A percentile compares a stretch with the other conserved stretches of the same genome.
phyloP scores from a whole-genome alignment of 2,113 vertebrate genomes.

The Sphaerodactylus townsendi region DNA sequence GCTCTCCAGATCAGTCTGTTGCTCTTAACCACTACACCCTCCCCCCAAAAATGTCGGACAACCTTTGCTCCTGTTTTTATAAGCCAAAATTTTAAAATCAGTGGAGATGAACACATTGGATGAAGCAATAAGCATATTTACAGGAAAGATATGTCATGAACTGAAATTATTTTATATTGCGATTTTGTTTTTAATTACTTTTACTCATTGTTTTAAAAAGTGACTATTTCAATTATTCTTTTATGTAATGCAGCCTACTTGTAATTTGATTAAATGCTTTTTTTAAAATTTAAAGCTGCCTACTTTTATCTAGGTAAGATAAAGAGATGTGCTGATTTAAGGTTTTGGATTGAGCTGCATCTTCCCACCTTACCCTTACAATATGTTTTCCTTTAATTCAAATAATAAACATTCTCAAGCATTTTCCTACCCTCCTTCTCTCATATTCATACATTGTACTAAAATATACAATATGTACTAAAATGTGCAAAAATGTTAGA shows the following conservation, averaged over 20 bases:
- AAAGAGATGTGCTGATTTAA: neutral
- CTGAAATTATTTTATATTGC: neutral
- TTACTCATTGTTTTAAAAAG: neutral
- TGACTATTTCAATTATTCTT: neutral
- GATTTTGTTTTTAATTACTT: neutral
- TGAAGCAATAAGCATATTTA: neutral
- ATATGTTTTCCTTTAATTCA: too few species aligned
- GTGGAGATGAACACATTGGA: conserved; percentile 27
- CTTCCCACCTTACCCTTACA: too few species aligned
- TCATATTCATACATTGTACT: neutral
- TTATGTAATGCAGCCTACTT: conserved; percentile 8
- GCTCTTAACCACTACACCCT: too few species aligned
- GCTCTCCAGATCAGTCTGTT: too few species aligned
- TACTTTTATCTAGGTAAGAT: conserved; percentile 5
- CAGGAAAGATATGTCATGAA: neutral
- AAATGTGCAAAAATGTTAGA: neutral
- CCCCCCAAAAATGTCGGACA: neutral
- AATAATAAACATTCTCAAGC: neutral
- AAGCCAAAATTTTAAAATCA: neutral
- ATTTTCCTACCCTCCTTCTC: neutral
- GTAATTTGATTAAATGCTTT: neutral
- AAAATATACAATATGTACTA: neutral
- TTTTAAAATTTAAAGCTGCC: neutral
- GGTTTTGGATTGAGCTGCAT: neutral
- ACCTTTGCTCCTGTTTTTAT: neutral